phyloP scores from a whole-genome alignment of 2,888 invertebrate genomes.

The Lycaena phlaeas region DNA sequence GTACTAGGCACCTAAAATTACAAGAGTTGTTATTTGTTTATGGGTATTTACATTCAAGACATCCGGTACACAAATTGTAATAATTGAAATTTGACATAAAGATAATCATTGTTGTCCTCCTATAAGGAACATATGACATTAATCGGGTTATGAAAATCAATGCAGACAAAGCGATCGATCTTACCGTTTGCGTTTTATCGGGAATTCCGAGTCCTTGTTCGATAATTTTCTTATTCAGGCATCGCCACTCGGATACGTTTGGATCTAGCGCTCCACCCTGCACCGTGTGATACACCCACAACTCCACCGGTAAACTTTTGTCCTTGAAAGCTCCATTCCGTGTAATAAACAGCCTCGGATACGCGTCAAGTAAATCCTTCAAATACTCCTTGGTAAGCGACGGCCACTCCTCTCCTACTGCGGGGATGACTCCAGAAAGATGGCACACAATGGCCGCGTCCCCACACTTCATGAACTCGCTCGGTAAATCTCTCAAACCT shows the following conservation, averaged over 20 bases:
- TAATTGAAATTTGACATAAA: too few species aligned
- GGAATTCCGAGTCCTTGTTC: constrained; percentile 76
- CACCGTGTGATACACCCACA: constrained; percentile 76
- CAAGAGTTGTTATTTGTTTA: too few species aligned
- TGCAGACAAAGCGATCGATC: too few species aligned
- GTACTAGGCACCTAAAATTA: constrained; percentile 16
- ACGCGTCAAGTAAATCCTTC: constrained; percentile 62
- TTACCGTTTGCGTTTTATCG: constrained; percentile 40
- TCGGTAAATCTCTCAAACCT: constrained; percentile 63
- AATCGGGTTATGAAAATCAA: too few species aligned
- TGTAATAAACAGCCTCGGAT: constrained; percentile 66
- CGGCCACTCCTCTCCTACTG: constrained; percentile 78
- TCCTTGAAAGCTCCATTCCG: constrained; percentile 63
- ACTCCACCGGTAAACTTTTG: constrained; percentile 72
- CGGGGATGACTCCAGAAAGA: constrained; percentile 78
- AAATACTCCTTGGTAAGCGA: constrained; percentile 75
- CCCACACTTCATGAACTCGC: constrained; percentile 60
- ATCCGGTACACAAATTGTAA: too few species aligned
- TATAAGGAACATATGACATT: too few species aligned
- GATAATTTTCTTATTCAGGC: constrained; percentile 77
- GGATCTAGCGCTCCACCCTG: constrained; percentile 79
- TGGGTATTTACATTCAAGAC: too few species aligned
- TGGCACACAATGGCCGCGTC: constrained; percentile 78
- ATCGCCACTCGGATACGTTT: constrained; percentile 73
- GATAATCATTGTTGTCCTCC: too few species aligned